Percentiles rank a stretch among this genome's conserved stretches.
Evolutionary conservation across 2,888 invertebrate species (phyloP).

Genomic region (Ceratothoa steindachneri): DNA sequence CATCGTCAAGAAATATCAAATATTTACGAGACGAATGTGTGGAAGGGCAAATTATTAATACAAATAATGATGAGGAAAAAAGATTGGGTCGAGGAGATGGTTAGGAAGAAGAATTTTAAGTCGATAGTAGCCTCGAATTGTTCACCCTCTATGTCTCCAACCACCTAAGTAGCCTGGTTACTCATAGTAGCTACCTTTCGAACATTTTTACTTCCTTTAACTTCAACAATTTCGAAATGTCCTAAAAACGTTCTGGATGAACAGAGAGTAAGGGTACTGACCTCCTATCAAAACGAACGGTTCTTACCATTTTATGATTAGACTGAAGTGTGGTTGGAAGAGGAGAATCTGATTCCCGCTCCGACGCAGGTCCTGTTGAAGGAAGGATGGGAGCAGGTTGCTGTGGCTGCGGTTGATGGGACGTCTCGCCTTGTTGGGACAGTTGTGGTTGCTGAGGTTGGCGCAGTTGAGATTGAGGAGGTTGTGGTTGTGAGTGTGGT

Average conservation of each 20-base stretch:
- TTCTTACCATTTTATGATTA: conserved; percentile 7
- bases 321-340: not conserved
- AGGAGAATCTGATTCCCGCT: not conserved
- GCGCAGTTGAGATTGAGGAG: not conserved
- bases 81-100: too few species aligned
- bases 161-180: too few species aligned
- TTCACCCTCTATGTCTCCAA: too few species aligned
- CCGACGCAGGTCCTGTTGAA: not conserved
- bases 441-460: not conserved
- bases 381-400: conserved; percentile 2
- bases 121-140: too few species aligned
- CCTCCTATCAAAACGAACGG: too few species aligned
- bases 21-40: not conserved
- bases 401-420: not conserved
- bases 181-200: too few species aligned
- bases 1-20: conserved; percentile 1
- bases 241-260: too few species aligned
- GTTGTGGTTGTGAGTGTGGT: not conserved
- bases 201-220: too few species aligned
- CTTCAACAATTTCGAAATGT: not conserved
- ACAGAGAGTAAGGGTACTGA: too few species aligned
- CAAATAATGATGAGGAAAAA: too few species aligned
- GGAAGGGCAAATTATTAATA: not conserved
- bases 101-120: too few species aligned
- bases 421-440: not conserved